These are phyloP conservation scores for Melanotaenia boesemani DNA, from an alignment of 2,797 vertebrate species.

Conservation along the genomic window DNA sequence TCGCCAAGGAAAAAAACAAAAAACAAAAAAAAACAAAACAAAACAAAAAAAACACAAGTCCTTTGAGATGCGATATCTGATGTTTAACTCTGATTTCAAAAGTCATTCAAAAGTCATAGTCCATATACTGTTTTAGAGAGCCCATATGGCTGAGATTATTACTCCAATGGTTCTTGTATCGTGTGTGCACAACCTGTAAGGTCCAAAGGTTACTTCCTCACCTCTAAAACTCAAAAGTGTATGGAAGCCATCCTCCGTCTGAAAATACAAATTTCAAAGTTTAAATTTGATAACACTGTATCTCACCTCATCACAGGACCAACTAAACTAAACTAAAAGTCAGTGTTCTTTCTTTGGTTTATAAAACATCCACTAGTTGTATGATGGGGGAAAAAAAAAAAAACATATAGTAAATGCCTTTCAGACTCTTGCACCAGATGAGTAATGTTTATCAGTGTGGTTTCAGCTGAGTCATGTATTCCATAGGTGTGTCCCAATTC, in stretches of 20 bases:
- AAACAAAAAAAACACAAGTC: conserved; percentile 11
- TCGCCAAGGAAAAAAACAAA: conserved; percentile 32
- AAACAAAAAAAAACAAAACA: too few relatives aligned
- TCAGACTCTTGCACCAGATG: too few relatives aligned
- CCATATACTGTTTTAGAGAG: background rate
- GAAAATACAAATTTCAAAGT: background rate
- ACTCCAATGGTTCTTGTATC: conserved; percentile 11
- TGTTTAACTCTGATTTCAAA: conserved; percentile 53
- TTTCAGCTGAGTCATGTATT: too few relatives aligned
- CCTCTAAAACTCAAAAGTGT: conserved; percentile 7
- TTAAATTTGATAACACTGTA: too few relatives aligned
- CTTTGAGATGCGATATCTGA: conserved; percentile 38
- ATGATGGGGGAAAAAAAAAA: too few relatives aligned
- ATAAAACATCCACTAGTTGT: too few relatives aligned
- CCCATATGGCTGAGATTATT: background rate
- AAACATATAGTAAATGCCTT: too few relatives aligned
- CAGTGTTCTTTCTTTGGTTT: too few relatives aligned
- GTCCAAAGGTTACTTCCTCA: conserved; percentile 2
- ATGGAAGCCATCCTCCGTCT: background rate
- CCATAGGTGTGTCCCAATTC: too few relatives aligned
- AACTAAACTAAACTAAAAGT: too few relatives aligned
- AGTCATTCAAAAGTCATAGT: conserved; percentile 40
- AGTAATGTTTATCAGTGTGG: too few relatives aligned
- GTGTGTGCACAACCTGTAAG: conserved; percentile 13
- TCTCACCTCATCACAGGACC: too few relatives aligned